phyloP scores from a whole-genome alignment of 2,113 vertebrate species.

The Accipiter virgatus region DNA sequence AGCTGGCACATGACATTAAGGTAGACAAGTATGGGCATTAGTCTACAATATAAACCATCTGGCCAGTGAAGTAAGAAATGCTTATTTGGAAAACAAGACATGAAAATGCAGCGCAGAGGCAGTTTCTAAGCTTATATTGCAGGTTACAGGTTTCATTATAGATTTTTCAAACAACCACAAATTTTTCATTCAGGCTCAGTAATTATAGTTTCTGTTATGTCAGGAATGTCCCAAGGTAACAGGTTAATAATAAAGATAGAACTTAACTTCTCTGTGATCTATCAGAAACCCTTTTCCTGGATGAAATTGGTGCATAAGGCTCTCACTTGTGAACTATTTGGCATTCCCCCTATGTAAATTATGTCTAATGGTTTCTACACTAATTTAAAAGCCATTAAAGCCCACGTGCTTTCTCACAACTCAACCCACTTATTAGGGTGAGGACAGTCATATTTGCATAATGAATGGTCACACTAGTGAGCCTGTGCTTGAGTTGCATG shows the following conservation, averaged over 20 bases:
- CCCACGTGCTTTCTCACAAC: neutral
- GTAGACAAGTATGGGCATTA: neutral
- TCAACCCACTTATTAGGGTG: neutral
- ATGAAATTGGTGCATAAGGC: neutral
- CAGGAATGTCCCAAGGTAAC: neutral
- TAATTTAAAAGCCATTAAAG: neutral
- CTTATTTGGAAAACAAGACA: neutral
- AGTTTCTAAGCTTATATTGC: neutral
- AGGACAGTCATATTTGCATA: neutral
- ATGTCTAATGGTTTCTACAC: neutral
- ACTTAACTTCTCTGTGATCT: neutral
- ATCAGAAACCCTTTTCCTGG: neutral
- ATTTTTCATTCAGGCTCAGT: neutral
- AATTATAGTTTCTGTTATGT: neutral
- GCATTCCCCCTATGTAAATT: neutral
- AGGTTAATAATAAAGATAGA: neutral
- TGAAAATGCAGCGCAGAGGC: neutral
- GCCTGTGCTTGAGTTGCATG: neutral
- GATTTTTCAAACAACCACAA: neutral
- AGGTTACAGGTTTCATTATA: neutral
- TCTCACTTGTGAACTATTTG: neutral
- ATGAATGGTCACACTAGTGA: neutral
- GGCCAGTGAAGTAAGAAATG: neutral
- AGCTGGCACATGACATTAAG: neutral
- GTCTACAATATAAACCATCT: neutral